phyloP scores from a whole-genome alignment of 1,140 invertebrate genomes.

The Apis dorsata region DNA sequence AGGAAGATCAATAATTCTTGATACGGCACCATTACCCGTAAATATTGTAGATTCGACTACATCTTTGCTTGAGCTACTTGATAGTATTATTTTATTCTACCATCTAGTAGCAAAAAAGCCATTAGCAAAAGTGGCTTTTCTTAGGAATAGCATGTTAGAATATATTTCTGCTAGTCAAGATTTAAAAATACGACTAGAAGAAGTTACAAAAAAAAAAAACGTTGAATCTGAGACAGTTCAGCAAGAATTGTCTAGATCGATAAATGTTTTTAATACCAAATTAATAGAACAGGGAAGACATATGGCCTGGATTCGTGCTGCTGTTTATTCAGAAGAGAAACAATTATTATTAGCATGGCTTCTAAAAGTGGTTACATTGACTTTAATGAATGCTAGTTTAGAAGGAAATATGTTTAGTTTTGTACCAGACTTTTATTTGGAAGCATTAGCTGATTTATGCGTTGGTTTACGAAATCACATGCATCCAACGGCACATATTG shows the following conservation, averaged over 20 bases:
- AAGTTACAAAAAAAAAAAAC: conserved; percentile 66
- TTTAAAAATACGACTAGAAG: conserved; percentile 78
- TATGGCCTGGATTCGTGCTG: conserved; percentile 84
- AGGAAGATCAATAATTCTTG: conserved; percentile 64
- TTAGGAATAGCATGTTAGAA: conserved; percentile 82
- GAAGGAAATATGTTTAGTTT: conserved; percentile 87
- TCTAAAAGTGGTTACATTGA: conserved; percentile 81
- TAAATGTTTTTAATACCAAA: conserved; percentile 82
- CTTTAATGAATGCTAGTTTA: conserved; percentile 82
- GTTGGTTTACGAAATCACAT: conserved; percentile 83
- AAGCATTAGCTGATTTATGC: conserved; percentile 85
- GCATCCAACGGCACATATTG: conserved; percentile 83
- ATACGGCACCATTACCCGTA: conserved; percentile 55
- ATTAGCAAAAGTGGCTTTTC: conserved; percentile 83
- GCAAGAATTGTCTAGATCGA: conserved; percentile 78
- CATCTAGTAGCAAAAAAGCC: conserved; percentile 86
- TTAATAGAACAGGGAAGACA: conserved; percentile 82
- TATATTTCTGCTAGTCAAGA: conserved; percentile 81
- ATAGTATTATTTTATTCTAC: conserved; percentile 86
- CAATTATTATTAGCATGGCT: conserved; percentile 83
- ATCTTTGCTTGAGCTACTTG: conserved; percentile 83
- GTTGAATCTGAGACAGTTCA: conserved; percentile 71
- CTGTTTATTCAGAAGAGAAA: conserved; percentile 83
- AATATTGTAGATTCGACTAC: conserved; percentile 77
- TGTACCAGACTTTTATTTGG: conserved; percentile 91